Conservation (phyloP, 2,113 vertebrate species). For the Accipiter cooperii region DNA sequence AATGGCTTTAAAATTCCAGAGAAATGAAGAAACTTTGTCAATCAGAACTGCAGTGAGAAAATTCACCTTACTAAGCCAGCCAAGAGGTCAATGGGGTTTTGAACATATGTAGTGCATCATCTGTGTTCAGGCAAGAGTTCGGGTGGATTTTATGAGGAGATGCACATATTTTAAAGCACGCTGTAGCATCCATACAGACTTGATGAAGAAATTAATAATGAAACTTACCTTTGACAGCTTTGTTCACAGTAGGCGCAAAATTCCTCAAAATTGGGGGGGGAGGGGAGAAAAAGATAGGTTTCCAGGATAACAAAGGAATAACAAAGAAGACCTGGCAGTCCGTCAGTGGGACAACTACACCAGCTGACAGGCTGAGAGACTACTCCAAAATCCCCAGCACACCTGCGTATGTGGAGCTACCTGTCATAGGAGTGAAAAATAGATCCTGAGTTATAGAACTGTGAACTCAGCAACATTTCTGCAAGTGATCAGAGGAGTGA, state of each 20-base stretch:
- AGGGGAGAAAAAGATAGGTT: neutral
- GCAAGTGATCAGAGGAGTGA: neutral
- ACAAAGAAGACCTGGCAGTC: neutral
- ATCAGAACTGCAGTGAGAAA: neutral
- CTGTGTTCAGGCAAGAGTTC: neutral
- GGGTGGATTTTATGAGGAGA: neutral
- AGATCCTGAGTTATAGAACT: neutral
- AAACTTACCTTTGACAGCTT: neutral
- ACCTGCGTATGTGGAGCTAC: constrained; percentile 26
- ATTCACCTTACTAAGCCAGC: neutral
- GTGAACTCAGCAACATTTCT: neutral
- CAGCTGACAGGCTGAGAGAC: constrained; percentile 44
- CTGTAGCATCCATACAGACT: neutral
- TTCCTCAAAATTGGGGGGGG: neutral
- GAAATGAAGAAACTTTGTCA: neutral
- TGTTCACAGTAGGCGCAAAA: neutral
- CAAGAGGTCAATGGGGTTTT: neutral
- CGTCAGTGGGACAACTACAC: neutral
- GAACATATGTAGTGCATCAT: neutral
- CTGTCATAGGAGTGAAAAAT: constrained; percentile 47
- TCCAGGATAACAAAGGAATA: neutral
- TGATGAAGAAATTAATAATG: neutral
- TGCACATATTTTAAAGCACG: neutral
- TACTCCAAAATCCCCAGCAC: neutral
- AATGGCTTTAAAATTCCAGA: neutral